These are phyloP conservation scores for Papilio machaon DNA, from an alignment of 1,140 invertebrate genomes.

Conservation along the genomic window DNA sequence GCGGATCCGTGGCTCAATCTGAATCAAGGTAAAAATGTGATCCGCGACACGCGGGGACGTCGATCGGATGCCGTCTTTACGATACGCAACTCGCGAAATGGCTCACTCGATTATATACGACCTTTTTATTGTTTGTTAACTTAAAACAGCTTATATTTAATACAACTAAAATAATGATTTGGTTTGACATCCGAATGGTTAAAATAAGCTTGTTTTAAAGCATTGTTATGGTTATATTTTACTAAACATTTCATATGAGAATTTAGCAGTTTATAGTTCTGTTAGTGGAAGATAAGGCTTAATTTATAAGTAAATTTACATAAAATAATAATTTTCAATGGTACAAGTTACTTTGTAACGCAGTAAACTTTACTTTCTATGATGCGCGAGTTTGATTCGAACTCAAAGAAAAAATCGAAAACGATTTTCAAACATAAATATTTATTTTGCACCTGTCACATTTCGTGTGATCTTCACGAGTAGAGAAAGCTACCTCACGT, in stretches of 20 bases:
- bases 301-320: neutral
- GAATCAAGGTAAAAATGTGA: conserved; percentile 74
- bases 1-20: conserved; percentile 70
- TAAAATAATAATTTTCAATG: neutral
- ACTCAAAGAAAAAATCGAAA: neutral
- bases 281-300: neutral
- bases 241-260: no score
- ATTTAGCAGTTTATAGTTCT: neutral
- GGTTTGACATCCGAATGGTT: neutral
- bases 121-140: conserved; percentile 15
- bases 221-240: no score
- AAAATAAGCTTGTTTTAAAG: no score
- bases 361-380: neutral
- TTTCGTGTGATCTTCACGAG: neutral
- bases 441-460: conserved; percentile 8
- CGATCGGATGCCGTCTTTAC: conserved; percentile 56
- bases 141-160: neutral
- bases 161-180: neutral
- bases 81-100: conserved; percentile 29
- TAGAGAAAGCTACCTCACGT: neutral
- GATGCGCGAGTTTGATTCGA: neutral
- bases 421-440: conserved; percentile 1
- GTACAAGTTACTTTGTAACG: neutral
- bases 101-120: conserved; percentile 5
- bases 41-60: conserved; percentile 57